These are phyloP conservation scores for Anhinga rufa DNA, from an alignment of 2,113 vertebrate genomes.

Conservation along the genomic window DNA sequence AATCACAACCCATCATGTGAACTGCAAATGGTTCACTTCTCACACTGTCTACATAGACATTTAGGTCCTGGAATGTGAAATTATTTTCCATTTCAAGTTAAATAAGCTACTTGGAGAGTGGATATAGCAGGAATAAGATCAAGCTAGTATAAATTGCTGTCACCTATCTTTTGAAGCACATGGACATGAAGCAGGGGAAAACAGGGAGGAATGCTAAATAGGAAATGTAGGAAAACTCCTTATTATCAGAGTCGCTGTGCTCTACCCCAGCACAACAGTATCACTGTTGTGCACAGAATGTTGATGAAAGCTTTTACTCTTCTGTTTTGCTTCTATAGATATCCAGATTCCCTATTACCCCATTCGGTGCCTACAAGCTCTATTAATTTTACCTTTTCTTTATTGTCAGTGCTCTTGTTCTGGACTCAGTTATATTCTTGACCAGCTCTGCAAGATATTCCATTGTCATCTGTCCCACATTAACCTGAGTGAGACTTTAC, in stretches of 20 bases:
- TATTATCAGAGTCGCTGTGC: background rate
- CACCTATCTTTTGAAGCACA: background rate
- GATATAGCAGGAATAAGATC: background rate
- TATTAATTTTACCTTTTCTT: background rate
- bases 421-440: background rate
- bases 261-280: background rate
- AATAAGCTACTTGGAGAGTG: background rate
- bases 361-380: background rate
- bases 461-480: background rate
- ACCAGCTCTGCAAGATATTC: background rate
- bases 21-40: background rate
- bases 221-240: background rate
- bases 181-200: background rate
- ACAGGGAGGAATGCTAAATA: background rate
- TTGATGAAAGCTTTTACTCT: background rate
- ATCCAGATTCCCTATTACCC: background rate
- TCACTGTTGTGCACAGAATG: background rate
- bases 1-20: background rate
- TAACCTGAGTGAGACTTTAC: background rate
- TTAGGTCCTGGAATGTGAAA: background rate
- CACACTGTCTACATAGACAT: background rate
- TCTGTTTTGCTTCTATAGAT: background rate
- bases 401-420: background rate
- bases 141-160: background rate
- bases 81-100: constrained; percentile 5